Percentiles rank a stretch among this genome's conserved stretches.
phyloP scores from a whole-genome alignment of 2,113 vertebrate species.

The Mionectes macconnelli region DNA sequence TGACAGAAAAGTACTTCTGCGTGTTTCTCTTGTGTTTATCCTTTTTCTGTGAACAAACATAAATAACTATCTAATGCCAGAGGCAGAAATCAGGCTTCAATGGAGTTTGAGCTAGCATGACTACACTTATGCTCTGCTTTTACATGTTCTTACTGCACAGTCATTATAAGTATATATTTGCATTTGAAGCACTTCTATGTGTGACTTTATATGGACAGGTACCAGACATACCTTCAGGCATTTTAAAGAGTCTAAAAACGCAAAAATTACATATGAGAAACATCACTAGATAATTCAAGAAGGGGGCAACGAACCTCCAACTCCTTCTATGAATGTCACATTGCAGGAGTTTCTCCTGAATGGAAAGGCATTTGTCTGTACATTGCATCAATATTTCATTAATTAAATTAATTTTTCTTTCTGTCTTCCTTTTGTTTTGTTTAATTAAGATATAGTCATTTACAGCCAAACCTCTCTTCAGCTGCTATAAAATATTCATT shows the following conservation, averaged over 20 bases:
- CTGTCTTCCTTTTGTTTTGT: conserved; percentile 22
- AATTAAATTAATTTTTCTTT: conserved; percentile 46
- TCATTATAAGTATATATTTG: not conserved
- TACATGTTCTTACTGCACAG: not conserved
- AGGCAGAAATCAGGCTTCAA: not conserved
- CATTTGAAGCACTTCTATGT: not conserved
- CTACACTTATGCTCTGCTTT: not conserved
- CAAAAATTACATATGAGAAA: not conserved
- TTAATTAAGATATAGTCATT: conserved; percentile 56
- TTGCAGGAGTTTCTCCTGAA: not conserved
- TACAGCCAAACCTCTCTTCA: conserved; percentile 48
- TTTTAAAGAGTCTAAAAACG: not conserved
- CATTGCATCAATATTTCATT: conserved; percentile 38
- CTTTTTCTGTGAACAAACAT: not conserved
- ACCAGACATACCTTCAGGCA: not conserved
- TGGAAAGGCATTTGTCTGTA: not conserved
- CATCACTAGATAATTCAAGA: not conserved
- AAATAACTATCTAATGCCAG: not conserved
- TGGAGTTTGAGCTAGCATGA: not conserved
- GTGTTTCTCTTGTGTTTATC: not conserved
- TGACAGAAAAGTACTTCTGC: not conserved
- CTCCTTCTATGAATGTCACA: not conserved
- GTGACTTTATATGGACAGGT: not conserved
- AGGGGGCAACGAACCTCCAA: not conserved
- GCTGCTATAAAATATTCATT: conserved; percentile 40